These are phyloP conservation scores for Amorpha juglandis DNA, from an alignment of 2,888 invertebrate species.

Conservation along the genomic window DNA sequence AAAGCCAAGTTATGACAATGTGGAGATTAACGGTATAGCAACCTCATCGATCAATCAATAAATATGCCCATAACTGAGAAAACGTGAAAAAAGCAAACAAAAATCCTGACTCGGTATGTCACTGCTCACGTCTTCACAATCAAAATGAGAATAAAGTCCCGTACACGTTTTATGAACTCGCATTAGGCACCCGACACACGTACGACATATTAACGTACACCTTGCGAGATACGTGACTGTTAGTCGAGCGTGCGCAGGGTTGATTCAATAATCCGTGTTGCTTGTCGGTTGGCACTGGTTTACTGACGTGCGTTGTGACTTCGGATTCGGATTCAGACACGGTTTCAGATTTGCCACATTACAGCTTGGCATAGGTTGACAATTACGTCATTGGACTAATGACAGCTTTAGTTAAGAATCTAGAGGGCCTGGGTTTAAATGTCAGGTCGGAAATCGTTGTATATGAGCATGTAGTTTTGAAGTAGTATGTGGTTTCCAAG, in stretches of 20 bases:
- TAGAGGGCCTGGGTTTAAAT: too few relatives aligned
- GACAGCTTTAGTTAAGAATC: too few relatives aligned
- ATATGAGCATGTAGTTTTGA: too few relatives aligned
- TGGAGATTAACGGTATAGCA: too few relatives aligned
- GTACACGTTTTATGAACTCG: conserved; percentile 59
- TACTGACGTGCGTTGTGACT: conserved; percentile 37
- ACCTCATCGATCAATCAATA: not conserved
- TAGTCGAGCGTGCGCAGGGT: conserved; percentile 46
- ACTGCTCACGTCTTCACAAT: conserved; percentile 68
- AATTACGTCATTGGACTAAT: too few relatives aligned
- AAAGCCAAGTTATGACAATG: too few relatives aligned
- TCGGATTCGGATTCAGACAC: not conserved
- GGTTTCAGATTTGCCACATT: not conserved
- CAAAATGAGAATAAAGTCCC: conserved; percentile 73
- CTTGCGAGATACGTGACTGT: conserved; percentile 66
- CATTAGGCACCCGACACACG: conserved; percentile 71
- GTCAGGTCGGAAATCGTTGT: too few relatives aligned
- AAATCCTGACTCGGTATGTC: conserved; percentile 25
- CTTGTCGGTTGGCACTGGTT: conserved; percentile 46
- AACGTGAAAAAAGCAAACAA: conserved; percentile 5
- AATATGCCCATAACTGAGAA: not conserved
- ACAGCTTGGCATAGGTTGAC: too few relatives aligned
- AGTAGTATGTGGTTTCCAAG: too few relatives aligned
- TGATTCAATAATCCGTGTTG: conserved; percentile 65
- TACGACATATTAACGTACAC: conserved; percentile 77